Conservation (phyloP, 2,797 vertebrate species). For the Capromys pilorides region DNA sequence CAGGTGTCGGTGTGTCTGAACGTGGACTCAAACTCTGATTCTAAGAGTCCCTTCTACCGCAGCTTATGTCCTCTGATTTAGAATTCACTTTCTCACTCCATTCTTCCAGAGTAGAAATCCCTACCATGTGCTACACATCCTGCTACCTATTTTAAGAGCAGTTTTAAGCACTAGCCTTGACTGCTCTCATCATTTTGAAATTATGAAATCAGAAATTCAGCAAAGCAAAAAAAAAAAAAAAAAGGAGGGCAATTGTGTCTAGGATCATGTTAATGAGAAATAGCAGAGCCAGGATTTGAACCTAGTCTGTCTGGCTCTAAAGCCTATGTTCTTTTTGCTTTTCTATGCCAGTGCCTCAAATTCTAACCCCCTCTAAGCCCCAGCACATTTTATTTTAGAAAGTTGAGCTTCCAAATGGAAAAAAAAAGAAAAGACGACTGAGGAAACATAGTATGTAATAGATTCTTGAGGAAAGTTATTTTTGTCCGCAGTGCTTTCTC, state of each 20-base stretch:
- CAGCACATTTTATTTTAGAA: conserved; percentile 34
- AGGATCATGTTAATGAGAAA: neutral
- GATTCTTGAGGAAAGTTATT: conserved; percentile 66
- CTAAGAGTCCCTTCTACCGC: neutral
- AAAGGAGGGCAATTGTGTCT: neutral
- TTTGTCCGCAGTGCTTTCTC: conserved; percentile 63
- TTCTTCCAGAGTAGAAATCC: neutral
- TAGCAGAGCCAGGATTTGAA: neutral
- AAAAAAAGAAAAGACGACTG: conserved; percentile 55
- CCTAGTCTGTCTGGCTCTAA: neutral
- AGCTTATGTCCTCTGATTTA: neutral
- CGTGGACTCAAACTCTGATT: neutral
- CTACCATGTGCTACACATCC: neutral
- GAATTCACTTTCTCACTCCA: neutral
- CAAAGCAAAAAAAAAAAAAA: neutral
- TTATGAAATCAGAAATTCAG: conserved; percentile 36
- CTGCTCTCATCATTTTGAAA: conserved; percentile 40
- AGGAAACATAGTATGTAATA: conserved; percentile 65
- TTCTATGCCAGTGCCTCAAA: neutral
- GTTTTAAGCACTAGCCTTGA: neutral
- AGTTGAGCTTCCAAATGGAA: conserved; percentile 62
- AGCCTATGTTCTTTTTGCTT: neutral
- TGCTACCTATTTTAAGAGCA: neutral
- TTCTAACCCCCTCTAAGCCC: neutral
- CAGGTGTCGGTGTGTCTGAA: neutral